Evolutionary conservation across 2,113 vertebrate genomes (phyloP), one percentile per base, ranked within the genome.

Genomic region (Myocastor coypus): DNA sequence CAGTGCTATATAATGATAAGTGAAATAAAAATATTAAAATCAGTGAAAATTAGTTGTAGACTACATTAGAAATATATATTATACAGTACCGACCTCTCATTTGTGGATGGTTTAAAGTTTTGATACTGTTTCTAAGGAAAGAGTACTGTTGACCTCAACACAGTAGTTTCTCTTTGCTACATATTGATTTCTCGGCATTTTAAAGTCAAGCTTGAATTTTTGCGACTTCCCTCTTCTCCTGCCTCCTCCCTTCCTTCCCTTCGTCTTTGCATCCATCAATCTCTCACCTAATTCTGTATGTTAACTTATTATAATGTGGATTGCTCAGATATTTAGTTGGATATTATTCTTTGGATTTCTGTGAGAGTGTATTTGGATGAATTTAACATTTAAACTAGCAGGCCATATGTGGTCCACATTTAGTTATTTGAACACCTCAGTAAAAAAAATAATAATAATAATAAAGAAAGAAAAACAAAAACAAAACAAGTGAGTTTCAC

Each of bases 21-120:
- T 87, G 81, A 61, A 95, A 71, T 71, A 37, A 93, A 94, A 83
- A 87, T 78, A 97, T 78, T 95, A 89, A 90, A 89, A 91, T 87
- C 34, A 92, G 13, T 94, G n/a, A 94, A 95, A 90, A 84, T 88
- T 91, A 66, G 59, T 55, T 85, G 28, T 12, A 85, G 7, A 89
- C 20, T 30, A 81, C 32, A 63, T 75, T 87, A 5, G 6, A 92
- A 22, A n/a, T 42, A n/a, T 75, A 59, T 92, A 69, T 61, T 86
- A 91, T 69, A 55, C 13, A 83, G 28, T 83, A 59, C 26, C 77
- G 32, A 87, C 2, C 9, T 66, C 22, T 95, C 14, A 69, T n/a
- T 40, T 94, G 42, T 75, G n/a, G 12, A 55, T 22, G 4, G 34
- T 90, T 90, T 87, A 61, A 94, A 92, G 4, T 92, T 92, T 84